Evolutionary conservation across 2,113 vertebrate genomes (phyloP).

Genomic region (Microtus ochrogaster): DNA sequence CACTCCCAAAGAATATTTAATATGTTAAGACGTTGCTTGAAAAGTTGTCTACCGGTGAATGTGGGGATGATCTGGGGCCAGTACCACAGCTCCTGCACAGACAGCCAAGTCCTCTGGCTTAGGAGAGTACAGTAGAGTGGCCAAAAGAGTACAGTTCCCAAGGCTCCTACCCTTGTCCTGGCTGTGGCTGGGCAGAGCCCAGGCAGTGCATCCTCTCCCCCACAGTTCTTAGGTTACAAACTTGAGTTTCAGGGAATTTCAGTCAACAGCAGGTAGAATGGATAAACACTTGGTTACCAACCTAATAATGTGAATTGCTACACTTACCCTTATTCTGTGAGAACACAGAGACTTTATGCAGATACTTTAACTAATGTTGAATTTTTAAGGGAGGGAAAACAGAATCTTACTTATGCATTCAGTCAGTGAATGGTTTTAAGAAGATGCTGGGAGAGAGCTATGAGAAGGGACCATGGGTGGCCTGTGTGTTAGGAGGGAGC

Average conservation of each 20-base stretch:
- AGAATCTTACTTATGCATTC: slow-evolving; percentile 85
- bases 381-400: slow-evolving; percentile 75
- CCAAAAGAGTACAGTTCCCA: slow-evolving; percentile 35
- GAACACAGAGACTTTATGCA: slow-evolving; percentile 87
- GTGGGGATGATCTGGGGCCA: neutral
- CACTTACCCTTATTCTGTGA: slow-evolving; percentile 78
- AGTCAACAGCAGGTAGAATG: slow-evolving; percentile 84
- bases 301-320: slow-evolving; percentile 83
- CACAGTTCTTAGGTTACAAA: slow-evolving; percentile 78
- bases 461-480: neutral
- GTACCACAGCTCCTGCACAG: neutral
- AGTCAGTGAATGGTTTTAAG: slow-evolving; percentile 69
- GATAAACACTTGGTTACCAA: slow-evolving; percentile 83
- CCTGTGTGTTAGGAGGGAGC: slow-evolving; percentile 10
- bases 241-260: slow-evolving; percentile 87
- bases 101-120: neutral
- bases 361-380: slow-evolving; percentile 86
- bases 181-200: slow-evolving; percentile 35
- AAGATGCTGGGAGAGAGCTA: slow-evolving; percentile 48
- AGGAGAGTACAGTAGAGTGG: slow-evolving; percentile 11
- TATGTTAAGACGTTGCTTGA: slow-evolving; percentile 53
- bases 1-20: slow-evolving; percentile 75
- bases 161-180: neutral
- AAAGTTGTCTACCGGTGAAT: neutral
- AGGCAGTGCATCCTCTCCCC: slow-evolving; percentile 53